Evolutionary conservation across 2,888 invertebrate species (phyloP).

Genomic region (Drosophila phalerata): DNA sequence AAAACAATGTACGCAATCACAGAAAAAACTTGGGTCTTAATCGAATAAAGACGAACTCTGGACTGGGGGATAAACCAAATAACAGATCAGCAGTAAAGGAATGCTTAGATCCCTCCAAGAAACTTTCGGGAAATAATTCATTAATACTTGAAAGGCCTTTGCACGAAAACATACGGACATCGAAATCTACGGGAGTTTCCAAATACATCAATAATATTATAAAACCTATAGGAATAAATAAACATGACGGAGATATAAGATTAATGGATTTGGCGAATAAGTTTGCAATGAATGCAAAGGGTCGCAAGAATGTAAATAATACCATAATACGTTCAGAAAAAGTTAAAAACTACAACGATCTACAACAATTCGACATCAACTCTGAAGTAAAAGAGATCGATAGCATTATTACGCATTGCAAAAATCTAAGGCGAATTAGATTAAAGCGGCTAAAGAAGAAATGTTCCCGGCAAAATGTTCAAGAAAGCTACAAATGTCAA

Average conservation of each 20-base stretch:
- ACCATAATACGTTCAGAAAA: too few species aligned
- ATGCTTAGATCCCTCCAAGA: too few species aligned
- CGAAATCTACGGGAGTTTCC: not conserved
- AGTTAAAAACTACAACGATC: too few species aligned
- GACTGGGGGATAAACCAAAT: too few species aligned
- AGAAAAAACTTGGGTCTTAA: not conserved
- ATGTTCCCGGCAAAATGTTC: not conserved
- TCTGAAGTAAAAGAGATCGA: constrained; percentile 2
- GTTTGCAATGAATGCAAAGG: too few species aligned
- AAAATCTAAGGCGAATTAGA: not conserved
- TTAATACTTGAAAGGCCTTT: not conserved
- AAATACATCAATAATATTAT: not conserved
- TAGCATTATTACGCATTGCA: not conserved
- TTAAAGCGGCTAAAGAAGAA: not conserved
- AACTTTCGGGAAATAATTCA: not conserved
- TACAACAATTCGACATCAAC: not conserved
- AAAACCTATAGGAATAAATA: not conserved
- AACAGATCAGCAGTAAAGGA: too few species aligned
- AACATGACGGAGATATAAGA: not conserved
- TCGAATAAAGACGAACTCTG: not conserved
- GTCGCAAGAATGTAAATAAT: not conserved
- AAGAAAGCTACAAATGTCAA: not conserved
- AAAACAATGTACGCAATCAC: not conserved
- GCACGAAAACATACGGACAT: not conserved
- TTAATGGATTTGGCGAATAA: not conserved